Evolutionary conservation across 2,113 vertebrate genomes (phyloP).

Genomic region (Pangasianodon gigas): DNA sequence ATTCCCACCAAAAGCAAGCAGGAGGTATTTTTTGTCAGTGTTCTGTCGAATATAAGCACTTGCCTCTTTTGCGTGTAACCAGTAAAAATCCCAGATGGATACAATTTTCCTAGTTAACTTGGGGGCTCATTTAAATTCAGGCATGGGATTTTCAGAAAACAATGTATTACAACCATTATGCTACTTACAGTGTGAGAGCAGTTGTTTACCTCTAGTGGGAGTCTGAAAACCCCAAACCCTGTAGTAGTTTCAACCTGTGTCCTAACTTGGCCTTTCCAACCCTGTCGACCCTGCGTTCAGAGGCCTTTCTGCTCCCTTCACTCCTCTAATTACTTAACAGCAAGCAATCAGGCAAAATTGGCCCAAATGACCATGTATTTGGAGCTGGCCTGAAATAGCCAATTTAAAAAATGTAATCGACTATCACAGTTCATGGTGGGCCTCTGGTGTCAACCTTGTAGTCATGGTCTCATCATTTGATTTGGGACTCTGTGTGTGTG

Average conservation of each 20-base stretch:
- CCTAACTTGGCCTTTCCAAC: conserved; percentile 28
- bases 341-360: conserved; percentile 55
- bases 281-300: conserved; percentile 30
- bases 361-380: conserved; percentile 53
- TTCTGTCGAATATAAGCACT: neutral
- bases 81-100: conserved; percentile 32
- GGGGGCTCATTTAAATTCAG: conserved; percentile 22
- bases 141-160: conserved; percentile 22
- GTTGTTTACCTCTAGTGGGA: conserved; percentile 22
- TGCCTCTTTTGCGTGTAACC: neutral
- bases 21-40: neutral
- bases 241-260: conserved; percentile 18
- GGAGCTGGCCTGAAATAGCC: conserved; percentile 46
- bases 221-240: conserved; percentile 10
- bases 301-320: conserved; percentile 37
- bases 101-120: conserved; percentile 17
- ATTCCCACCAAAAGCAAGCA: conserved; percentile 37
- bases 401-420: conserved; percentile 48
- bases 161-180: conserved; percentile 15
- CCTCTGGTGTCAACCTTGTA: neutral
- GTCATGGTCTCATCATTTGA: neutral
- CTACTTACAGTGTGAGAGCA: conserved; percentile 26
- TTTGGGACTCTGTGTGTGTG: conserved; percentile 12
- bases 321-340: conserved; percentile 64
- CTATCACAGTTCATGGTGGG: conserved; percentile 17